phyloP scores from a whole-genome alignment of 35 echinoderm and acorn worm genomes.

The Strongylocentrotus purpuratus region DNA sequence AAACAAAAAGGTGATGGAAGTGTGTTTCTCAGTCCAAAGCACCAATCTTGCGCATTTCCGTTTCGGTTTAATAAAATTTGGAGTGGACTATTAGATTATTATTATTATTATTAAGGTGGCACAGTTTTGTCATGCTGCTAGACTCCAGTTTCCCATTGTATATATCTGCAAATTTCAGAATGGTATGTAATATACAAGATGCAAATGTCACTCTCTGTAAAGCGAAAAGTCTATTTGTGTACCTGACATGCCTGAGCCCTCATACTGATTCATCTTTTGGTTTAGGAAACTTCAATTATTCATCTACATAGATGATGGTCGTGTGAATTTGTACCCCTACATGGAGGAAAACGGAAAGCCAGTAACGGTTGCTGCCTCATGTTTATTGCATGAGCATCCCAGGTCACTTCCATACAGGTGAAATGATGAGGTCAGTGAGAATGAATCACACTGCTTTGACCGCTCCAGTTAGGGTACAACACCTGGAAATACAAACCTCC shows the following conservation, averaged over 20 bases:
- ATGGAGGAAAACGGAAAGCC: neutral
- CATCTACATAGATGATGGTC: neutral
- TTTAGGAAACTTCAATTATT: neutral
- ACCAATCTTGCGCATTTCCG: neutral
- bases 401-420: neutral
- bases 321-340: neutral
- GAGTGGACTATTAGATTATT: too few species aligned
- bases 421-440: slow-evolving; percentile 18
- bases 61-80: too few species aligned
- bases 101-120: neutral
- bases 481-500: slow-evolving; percentile 10
- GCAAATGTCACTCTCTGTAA: neutral
- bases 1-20: neutral
- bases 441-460: slow-evolving; percentile 33
- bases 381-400: slow-evolving; percentile 1
- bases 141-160: neutral
- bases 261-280: neutral
- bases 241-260: neutral
- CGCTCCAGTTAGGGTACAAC: neutral
- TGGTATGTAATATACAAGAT: too few species aligned
- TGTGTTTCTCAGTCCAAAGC: neutral
- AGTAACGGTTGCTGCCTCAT: neutral
- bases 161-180: too few species aligned
- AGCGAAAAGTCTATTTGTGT: neutral
- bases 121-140: neutral